Evolutionary conservation across 2,113 vertebrate genomes (phyloP).

Genomic region (Pyxicephalus adspersus): DNA sequence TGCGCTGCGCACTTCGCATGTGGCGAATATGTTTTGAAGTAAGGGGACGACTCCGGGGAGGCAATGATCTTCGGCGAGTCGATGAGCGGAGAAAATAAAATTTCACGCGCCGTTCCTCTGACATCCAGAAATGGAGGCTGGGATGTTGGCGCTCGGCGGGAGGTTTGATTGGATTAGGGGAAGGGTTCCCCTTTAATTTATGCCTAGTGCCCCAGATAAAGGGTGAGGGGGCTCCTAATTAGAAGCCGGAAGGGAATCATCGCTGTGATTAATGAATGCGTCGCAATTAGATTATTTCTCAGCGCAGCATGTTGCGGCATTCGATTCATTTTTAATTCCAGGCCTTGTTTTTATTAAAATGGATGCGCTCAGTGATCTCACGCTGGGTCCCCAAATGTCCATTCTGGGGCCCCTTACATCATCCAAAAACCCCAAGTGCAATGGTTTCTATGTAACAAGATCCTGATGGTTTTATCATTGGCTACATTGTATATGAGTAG

Average conservation of each 20-base stretch:
- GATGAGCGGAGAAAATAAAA: slow-evolving; percentile 72
- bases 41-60: slow-evolving; percentile 29
- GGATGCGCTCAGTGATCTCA: background rate
- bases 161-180: slow-evolving; percentile 81
- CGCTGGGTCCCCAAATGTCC: too few species aligned
- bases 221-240: slow-evolving; percentile 77
- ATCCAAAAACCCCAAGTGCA: too few species aligned
- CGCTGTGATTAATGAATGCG: slow-evolving; percentile 60
- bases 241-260: slow-evolving; percentile 78
- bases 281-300: slow-evolving; percentile 50
- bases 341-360: background rate
- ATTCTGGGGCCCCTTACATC: too few species aligned
- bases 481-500: too few species aligned
- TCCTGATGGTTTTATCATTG: too few species aligned
- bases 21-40: background rate
- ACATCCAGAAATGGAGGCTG: slow-evolving; percentile 62
- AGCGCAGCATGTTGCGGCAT: slow-evolving; percentile 23
- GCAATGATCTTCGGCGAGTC: slow-evolving; percentile 14
- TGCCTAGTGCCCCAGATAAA: slow-evolving; percentile 67
- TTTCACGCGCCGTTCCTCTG: slow-evolving; percentile 68
- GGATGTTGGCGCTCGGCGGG: slow-evolving; percentile 63
- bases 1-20: background rate
- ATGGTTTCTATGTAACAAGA: too few species aligned
- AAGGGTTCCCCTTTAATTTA: slow-evolving; percentile 78
- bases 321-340: slow-evolving; percentile 15